Evolutionary conservation across 2,797 vertebrate genomes (phyloP).

Genomic region (Leptatherina wallacei): DNA sequence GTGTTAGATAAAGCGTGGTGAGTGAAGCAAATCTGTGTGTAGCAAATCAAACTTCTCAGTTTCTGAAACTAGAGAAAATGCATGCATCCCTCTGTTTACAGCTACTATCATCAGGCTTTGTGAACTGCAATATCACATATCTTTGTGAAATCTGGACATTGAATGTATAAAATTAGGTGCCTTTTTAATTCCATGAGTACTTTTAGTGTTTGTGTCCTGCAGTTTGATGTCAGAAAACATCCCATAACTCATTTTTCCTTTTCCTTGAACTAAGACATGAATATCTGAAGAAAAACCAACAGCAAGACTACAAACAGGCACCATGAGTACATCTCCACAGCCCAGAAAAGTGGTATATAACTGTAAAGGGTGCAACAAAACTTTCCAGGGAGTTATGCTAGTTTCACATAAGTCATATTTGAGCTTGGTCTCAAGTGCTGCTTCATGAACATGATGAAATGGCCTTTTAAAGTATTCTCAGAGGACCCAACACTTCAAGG

Average conservation of each 20-base stretch:
- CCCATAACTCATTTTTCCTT: conserved; percentile 44
- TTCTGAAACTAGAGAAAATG: conserved; percentile 63
- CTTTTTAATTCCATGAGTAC: conserved; percentile 38
- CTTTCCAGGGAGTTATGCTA: conserved; percentile 76
- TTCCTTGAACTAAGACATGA: conserved; percentile 46
- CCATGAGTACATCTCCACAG: conserved; percentile 28
- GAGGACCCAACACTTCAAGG: conserved; percentile 84
- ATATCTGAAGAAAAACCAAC: conserved; percentile 41
- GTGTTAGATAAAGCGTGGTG: conserved; percentile 69
- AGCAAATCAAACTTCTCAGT: conserved; percentile 58
- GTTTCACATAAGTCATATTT: conserved; percentile 78
- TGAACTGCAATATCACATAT: conserved; percentile 44
- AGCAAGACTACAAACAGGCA: conserved; percentile 44
- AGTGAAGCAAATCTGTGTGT: conserved; percentile 67
- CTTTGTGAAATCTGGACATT: conserved; percentile 55
- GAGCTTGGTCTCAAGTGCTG: conserved; percentile 75
- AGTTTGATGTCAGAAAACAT: conserved; percentile 46
- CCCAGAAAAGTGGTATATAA: conserved; percentile 48
- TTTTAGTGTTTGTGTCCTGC: conserved; percentile 42
- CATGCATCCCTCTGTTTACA: conserved; percentile 44
- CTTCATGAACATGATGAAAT: conserved; percentile 82
- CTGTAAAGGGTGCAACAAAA: conserved; percentile 64
- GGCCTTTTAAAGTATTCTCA: conserved; percentile 83
- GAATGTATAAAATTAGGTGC: conserved; percentile 46
- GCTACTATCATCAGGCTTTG: no score